Conservation (phyloP, 2,797 vertebrate species). For the Morus bassanus region DNA sequence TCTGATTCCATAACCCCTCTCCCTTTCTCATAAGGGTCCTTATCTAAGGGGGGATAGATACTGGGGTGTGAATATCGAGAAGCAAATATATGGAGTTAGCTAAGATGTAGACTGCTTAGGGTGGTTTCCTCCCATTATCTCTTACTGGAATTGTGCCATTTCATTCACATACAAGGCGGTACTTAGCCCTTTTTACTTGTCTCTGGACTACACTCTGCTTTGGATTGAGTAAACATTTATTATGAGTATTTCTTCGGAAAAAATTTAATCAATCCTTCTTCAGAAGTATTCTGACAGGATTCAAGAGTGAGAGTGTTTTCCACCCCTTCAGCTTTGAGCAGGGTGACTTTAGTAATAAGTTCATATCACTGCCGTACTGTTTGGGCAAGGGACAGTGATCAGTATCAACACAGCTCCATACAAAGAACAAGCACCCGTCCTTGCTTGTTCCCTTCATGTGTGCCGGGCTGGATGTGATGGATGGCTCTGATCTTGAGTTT, state of each 20-base stretch:
- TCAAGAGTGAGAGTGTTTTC: background rate
- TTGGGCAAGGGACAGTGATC: background rate
- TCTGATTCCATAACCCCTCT: background rate
- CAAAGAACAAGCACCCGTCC: background rate
- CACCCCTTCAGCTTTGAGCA: background rate
- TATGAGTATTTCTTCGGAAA: background rate
- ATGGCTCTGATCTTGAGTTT: background rate
- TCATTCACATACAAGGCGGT: background rate
- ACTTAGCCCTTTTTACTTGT: background rate
- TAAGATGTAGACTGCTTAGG: background rate
- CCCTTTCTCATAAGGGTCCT: background rate
- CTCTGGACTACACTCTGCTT: background rate
- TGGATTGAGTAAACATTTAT: background rate
- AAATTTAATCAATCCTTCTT: background rate
- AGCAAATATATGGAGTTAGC: background rate
- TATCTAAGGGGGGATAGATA: background rate
- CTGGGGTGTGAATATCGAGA: background rate
- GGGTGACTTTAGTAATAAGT: background rate
- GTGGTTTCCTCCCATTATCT: background rate
- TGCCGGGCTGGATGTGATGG: background rate
- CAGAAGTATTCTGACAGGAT: background rate
- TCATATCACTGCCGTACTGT: rapidly evolving
- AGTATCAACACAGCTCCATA: background rate
- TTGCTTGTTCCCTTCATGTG: background rate
- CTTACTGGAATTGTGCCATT: background rate